phyloP scores from a whole-genome alignment of 2,888 invertebrate genomes.

The Athripsodes cinereus region DNA sequence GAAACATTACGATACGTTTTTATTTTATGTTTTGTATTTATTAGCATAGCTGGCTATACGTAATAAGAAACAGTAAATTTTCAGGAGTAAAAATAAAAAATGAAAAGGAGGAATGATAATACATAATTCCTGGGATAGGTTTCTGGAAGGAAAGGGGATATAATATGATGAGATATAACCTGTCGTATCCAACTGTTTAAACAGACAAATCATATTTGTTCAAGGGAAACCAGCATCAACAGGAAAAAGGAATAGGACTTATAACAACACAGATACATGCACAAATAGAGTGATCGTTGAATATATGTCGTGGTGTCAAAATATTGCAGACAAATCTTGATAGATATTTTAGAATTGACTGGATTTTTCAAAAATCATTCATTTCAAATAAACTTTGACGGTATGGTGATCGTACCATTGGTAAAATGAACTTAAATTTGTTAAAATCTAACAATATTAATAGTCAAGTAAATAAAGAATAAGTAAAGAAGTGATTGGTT shows the following conservation, averaged over 20 bases:
- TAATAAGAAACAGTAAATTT: neutral
- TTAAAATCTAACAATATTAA: too few relatives aligned
- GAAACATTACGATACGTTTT: too few relatives aligned
- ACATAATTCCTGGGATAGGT: neutral
- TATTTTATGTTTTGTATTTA: too few relatives aligned
- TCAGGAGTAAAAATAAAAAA: neutral
- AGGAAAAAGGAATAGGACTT: neutral
- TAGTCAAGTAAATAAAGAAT: too few relatives aligned
- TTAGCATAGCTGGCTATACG: neutral
- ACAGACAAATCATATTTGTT: conserved; percentile 24
- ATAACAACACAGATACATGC: neutral
- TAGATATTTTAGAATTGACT: too few relatives aligned
- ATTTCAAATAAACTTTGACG: too few relatives aligned
- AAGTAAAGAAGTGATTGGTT: too few relatives aligned
- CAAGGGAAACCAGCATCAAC: conserved; percentile 6
- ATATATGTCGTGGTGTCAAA: neutral
- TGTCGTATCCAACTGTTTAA: conserved; percentile 21
- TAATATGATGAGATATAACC: conserved; percentile 12
- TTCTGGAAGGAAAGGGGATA: neutral
- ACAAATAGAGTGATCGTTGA: neutral
- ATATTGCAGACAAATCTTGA: too few relatives aligned
- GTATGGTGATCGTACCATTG: too few relatives aligned
- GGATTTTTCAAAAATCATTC: too few relatives aligned
- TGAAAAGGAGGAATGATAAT: neutral
- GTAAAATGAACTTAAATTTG: too few relatives aligned